Evolutionary conservation across 92 coral and sea anemone species (phyloP), one percentile per base, ranked within the genome.

Genomic region (Epizoanthus fatuus): DNA sequence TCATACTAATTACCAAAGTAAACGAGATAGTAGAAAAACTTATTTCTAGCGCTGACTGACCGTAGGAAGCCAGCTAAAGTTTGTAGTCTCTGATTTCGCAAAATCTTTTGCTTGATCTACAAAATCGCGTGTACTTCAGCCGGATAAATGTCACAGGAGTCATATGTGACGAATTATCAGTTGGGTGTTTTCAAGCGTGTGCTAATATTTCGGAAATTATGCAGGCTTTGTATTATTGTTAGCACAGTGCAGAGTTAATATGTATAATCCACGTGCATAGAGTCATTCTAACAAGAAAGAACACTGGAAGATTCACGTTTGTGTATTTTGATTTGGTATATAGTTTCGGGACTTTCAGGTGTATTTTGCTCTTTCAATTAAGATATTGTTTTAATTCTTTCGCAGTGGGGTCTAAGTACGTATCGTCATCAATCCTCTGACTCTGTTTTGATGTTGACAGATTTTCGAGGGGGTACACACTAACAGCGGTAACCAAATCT

Each of bases 391-490:
- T 62, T 77, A 44, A 16, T 60, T 62, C 14, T 38, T 19, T 15
- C 82, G 39, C 69, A 77, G 70, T 77, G 51, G 82, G 53, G 1
- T 44, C 15, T 35, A 19, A 77, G 57, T 7, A 19, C 62, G 57
- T 7, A 19, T 42, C n/a, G 11, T 75, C 60, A 53, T 73, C 25
- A 16, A 51, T 20, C 59, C 15, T 11, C 49, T 77, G 20, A 42
- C 15, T 11, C 49, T 77, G 20, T 77, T 77, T 37, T 60, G 35
- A 7, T 56, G 68, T 75, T 75, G 81, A 75, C 55, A 74, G 68
- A 55, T 17, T 77, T 44, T 62, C 58, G 7, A 39, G 40, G 5
- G 25, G 4, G 57, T 44, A 59, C 25, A 59, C 40, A 58, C 47
- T 44, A 44, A 44, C 47, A 44, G 47, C 8, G 8, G 8, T 7